Evolutionary conservation across 2,888 invertebrate genomes (phyloP).

Genomic region (Gymnocheta viridis): DNA sequence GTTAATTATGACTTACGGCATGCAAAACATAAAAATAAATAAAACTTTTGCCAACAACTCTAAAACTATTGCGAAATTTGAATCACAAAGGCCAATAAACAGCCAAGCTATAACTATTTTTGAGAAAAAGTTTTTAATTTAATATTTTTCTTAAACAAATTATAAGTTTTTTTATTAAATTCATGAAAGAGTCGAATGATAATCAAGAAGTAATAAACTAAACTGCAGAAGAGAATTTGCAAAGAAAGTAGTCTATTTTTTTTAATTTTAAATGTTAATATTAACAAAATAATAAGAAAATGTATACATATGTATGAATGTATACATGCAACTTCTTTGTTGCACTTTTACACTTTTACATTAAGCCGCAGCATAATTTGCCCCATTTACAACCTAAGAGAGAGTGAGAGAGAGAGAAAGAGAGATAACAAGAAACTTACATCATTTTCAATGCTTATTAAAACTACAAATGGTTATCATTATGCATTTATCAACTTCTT

Average conservation of each 20-base stretch:
- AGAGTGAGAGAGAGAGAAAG: too few species aligned
- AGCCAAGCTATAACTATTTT: background rate
- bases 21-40: background rate
- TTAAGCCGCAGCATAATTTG: constrained; percentile 18
- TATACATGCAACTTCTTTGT: background rate
- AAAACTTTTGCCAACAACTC: constrained; percentile 4
- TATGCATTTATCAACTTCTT: constrained; percentile 36
- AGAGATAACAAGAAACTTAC: too few species aligned
- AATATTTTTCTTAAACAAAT: background rate
- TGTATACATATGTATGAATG: background rate
- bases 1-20: constrained; percentile 38
- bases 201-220: background rate
- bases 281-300: background rate
- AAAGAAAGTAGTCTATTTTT: too few species aligned
- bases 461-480: constrained; percentile 41
- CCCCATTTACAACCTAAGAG: constrained; percentile 22
- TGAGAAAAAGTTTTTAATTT: background rate
- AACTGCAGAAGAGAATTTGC: background rate
- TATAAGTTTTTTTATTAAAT: background rate
- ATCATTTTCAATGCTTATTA: constrained; percentile 25
- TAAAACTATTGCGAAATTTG: background rate
- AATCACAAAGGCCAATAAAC: constrained; percentile 22
- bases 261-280: background rate
- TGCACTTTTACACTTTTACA: background rate
- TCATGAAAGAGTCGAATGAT: background rate